These are phyloP conservation scores for Cosmia trapezina DNA, from an alignment of 2,888 invertebrate genomes.

Conservation along the genomic window DNA sequence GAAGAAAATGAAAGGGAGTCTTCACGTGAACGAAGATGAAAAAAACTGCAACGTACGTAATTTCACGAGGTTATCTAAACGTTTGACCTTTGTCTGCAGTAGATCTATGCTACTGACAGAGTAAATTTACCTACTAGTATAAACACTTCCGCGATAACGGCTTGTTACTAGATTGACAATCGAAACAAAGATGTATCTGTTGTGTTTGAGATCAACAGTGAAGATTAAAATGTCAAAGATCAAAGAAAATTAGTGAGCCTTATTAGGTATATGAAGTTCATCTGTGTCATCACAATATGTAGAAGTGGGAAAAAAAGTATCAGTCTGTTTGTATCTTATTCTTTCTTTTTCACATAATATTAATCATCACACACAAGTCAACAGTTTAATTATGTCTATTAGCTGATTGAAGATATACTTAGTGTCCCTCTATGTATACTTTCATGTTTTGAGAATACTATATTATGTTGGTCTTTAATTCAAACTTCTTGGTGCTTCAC, in stretches of 20 bases:
- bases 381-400: background rate
- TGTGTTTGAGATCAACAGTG: slow-evolving; percentile 26
- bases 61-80: slow-evolving; percentile 72
- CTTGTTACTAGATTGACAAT: slow-evolving; percentile 34
- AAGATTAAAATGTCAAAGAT: slow-evolving; percentile 37
- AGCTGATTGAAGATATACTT: too few relatives aligned
- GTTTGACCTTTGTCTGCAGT: slow-evolving; percentile 75
- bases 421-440: background rate
- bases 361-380: too few relatives aligned
- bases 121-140: slow-evolving; percentile 60
- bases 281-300: slow-evolving; percentile 14
- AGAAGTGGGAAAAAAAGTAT: background rate
- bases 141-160: slow-evolving; percentile 49
- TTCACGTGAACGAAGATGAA: slow-evolving; percentile 10
- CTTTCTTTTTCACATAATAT: background rate
- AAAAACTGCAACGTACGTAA: slow-evolving; percentile 61
- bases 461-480: background rate
- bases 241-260: slow-evolving; percentile 10
- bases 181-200: slow-evolving; percentile 31
- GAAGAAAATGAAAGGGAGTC: background rate
- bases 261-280: slow-evolving; percentile 9
- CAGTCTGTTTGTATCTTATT: background rate
- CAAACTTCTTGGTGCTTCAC: background rate
- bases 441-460: background rate
- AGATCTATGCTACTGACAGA: slow-evolving; percentile 65